phyloP scores from a whole-genome alignment of 2,113 vertebrate genomes.

The Nettapus auritus region DNA sequence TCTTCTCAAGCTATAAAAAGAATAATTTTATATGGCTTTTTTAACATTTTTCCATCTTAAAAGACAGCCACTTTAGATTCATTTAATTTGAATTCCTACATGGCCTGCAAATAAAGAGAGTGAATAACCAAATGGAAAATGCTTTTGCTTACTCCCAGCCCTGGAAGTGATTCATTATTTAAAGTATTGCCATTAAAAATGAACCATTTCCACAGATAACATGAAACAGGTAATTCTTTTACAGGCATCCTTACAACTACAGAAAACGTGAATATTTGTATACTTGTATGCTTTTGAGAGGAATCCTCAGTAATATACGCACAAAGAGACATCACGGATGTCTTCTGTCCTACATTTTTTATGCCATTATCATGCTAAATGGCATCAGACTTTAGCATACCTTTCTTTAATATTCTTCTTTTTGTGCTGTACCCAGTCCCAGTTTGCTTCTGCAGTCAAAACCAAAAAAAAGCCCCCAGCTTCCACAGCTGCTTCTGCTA shows the following conservation, averaged over 20 bases:
- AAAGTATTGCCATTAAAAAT: slow-evolving; percentile 56
- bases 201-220: not conserved
- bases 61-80: slow-evolving; percentile 12
- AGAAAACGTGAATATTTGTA: slow-evolving; percentile 10
- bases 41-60: slow-evolving; percentile 42
- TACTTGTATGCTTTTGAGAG: not conserved
- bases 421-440: not conserved
- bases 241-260: not conserved
- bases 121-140: slow-evolving; percentile 44
- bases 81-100: slow-evolving; percentile 43
- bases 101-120: slow-evolving; percentile 21
- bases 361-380: not conserved
- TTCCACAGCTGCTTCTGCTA: not conserved
- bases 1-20: not conserved
- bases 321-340: slow-evolving; percentile 13
- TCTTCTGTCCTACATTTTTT: slow-evolving; percentile 36
- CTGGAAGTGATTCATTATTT: slow-evolving; percentile 44
- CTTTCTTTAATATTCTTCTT: not conserved
- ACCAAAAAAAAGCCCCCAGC: not conserved
- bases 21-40: not conserved
- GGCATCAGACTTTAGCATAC: not conserved
- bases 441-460: not conserved
- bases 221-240: slow-evolving; percentile 2
- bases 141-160: slow-evolving; percentile 4
- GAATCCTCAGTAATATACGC: not conserved